phyloP scores from a whole-genome alignment of 2,888 invertebrate genomes.

The Rutpela maculata region DNA sequence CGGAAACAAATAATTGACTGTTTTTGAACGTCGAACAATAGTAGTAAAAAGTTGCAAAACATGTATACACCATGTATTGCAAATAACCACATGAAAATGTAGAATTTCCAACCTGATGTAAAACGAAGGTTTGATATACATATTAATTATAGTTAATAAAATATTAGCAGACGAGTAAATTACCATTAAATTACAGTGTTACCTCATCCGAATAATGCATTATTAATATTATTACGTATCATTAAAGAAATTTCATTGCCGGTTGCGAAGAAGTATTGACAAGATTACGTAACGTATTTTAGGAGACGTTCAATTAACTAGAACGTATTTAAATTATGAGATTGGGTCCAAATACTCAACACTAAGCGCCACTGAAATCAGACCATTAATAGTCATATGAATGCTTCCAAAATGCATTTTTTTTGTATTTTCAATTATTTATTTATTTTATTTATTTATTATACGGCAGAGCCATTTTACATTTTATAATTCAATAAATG shows the following conservation, averaged over 20 bases:
- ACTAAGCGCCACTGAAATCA: no score
- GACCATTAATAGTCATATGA: no score
- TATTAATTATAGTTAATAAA: not conserved
- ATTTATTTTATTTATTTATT: no score
- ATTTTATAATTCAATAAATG: no score
- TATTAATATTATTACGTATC: not conserved
- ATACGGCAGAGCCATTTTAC: no score
- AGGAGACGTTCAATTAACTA: no score
- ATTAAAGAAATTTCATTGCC: not conserved
- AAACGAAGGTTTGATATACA: not conserved
- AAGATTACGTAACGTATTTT: not conserved
- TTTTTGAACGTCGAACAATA: constrained; percentile 20
- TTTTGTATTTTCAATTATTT: no score
- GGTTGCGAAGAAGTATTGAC: not conserved
- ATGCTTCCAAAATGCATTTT: no score
- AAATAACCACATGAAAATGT: constrained; percentile 7
- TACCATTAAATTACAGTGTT: not conserved
- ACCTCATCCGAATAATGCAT: not conserved
- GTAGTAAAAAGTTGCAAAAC: constrained; percentile 7
- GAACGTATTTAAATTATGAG: no score
- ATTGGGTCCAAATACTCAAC: no score
- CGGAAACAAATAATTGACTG: constrained; percentile 25
- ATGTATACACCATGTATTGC: constrained; percentile 9
- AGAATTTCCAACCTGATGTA: not conserved
- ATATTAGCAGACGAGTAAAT: not conserved